Conservation (phyloP, 2,113 vertebrate genomes). For the Saguinus imperator region DNA sequence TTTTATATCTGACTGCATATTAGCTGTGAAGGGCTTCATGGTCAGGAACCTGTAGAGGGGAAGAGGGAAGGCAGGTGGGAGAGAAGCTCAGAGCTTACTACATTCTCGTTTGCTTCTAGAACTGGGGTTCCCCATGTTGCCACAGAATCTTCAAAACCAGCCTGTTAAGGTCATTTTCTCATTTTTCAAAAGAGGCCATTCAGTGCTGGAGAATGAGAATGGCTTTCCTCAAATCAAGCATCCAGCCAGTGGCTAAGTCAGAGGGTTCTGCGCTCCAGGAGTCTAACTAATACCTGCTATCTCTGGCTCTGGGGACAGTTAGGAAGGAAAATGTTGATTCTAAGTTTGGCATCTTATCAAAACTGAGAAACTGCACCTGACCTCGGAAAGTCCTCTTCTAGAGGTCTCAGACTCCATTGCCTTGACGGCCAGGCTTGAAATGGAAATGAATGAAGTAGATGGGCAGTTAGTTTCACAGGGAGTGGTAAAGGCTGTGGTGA, state of each 20-base stretch:
- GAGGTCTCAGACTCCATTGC: neutral
- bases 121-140: neutral
- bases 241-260: neutral
- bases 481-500: neutral
- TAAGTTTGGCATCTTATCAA: neutral
- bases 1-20: fast-evolving
- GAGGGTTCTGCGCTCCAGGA: neutral
- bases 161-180: neutral
- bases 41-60: fast-evolving
- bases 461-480: neutral
- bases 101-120: neutral
- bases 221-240: neutral
- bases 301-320: neutral
- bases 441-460: neutral
- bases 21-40: neutral
- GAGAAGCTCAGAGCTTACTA: neutral
- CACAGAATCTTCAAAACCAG: neutral
- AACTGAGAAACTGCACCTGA: neutral
- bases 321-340: neutral
- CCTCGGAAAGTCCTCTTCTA: neutral
- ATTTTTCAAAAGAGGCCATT: neutral
- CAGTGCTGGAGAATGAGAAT: neutral
- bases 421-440: neutral
- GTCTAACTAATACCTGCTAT: neutral
- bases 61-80: neutral